Base-by-base conservation (phyloP, 2,113 vertebrate species). In the Nannobrachium achirus region DNA sequence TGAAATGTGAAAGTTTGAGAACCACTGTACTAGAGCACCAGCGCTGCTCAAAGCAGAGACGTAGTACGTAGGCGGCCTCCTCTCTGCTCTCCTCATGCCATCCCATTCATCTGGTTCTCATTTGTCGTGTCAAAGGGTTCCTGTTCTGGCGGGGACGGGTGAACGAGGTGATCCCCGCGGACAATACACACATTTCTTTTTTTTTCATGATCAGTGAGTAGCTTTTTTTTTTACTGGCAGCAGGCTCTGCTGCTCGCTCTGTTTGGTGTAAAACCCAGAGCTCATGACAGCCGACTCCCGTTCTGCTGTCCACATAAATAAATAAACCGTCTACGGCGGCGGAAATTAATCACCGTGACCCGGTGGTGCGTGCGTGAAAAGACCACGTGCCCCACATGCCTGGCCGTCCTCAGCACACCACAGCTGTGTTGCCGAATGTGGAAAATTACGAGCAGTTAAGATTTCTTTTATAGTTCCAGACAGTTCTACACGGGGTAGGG, bases 31-130 rank as follows among this genome's bases (percentile, higher is more conserved):
- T n/a, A n/a, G n/a, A n/a, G 50, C 10, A 42, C 70, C 50, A 50
- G 45, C 61, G 53, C 44, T 57, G 71, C 66, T 63, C 51, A 33
- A 55, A 60, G 78, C 77, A 68, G 65, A 63, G 60, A 46, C 8
- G 61, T 8, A 55, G 64, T 63, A 7, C 14, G 11, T 39, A 7
- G 5, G 39, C 10, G 56, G 56, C 46, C 25, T 8, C 68, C 10
- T 15, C 60, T 15, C 41, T 64, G 25, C 25, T 33, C 25, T 33
- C 25, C 25, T 33, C 25, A 33, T 33, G 25, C 63, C 68, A 69
- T 71, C 81, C 56, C 39, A 39, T 51, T 79, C 86, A 86, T 86
- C 86, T 89, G 88, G 72, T 86, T 78, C 78, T 63, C 60, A 66
- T 89, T 89, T 85, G 81, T 78, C 71, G 71, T 58, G 65, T 84